Conservation (phyloP, 2,113 vertebrate species). For the Fregata magnificens region DNA sequence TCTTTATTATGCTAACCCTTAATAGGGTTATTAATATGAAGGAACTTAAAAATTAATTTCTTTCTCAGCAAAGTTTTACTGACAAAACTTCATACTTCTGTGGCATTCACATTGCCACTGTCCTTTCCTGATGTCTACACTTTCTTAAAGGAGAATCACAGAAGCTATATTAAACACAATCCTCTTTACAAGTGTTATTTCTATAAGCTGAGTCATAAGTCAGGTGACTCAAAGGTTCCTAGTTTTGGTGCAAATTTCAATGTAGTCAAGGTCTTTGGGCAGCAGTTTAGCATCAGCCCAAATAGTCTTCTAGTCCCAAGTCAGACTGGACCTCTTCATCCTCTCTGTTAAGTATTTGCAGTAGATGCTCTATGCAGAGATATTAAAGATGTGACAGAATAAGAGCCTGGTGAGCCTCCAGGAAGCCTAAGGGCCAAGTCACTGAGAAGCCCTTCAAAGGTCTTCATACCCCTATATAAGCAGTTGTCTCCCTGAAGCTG, state of each 20-base stretch:
- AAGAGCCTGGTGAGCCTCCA: not conserved
- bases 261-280: not conserved
- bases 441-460: not conserved
- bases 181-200: not conserved
- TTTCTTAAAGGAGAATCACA: not conserved
- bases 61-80: slow-evolving; percentile 42
- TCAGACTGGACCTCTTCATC: not conserved
- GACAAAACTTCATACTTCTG: not conserved
- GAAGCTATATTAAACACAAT: not conserved
- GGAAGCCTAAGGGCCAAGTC: not conserved
- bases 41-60: slow-evolving; percentile 47
- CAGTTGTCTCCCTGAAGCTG: not conserved
- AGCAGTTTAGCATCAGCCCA: not conserved
- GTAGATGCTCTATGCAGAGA: not conserved
- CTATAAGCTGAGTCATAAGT: not conserved
- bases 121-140: not conserved
- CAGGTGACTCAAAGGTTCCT: not conserved
- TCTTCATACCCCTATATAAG: not conserved
- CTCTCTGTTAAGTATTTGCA: not conserved
- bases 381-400: not conserved
- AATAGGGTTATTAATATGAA: slow-evolving; percentile 61
- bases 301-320: not conserved
- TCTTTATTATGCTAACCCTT: slow-evolving; percentile 47
- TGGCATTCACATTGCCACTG: not conserved
- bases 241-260: not conserved